phyloP scores from a whole-genome alignment of 2,113 vertebrate species.

The Philantomba maxwellii region DNA sequence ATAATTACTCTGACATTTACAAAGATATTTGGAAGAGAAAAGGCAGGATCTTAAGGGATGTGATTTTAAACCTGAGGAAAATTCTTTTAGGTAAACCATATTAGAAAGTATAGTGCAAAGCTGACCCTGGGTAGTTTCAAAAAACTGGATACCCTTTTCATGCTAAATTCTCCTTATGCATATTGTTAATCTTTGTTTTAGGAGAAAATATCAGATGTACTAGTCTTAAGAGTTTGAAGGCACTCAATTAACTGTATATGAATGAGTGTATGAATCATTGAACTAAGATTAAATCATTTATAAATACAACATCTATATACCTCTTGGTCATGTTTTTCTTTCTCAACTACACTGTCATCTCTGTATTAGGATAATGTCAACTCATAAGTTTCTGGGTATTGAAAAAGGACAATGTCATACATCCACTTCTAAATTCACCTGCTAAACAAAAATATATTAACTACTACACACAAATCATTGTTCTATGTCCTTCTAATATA shows the following conservation, averaged over 20 bases:
- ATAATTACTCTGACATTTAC: neutral
- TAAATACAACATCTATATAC: neutral
- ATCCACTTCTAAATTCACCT: neutral
- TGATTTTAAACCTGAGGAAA: neutral
- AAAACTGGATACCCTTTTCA: neutral
- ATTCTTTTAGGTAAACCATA: neutral
- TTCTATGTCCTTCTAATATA: neutral
- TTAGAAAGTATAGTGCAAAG: neutral
- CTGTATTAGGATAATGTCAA: neutral
- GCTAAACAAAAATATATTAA: neutral
- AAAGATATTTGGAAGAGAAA: neutral
- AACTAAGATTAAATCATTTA: neutral
- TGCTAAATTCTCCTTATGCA: neutral
- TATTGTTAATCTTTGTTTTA: neutral
- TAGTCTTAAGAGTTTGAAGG: neutral
- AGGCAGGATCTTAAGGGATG: neutral
- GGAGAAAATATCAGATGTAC: neutral
- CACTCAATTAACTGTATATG: neutral
- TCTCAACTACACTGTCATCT: neutral
- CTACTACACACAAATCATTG: neutral
- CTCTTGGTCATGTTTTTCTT: neutral
- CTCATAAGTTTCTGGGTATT: neutral
- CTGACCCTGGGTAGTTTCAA: neutral
- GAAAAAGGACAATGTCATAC: neutral
- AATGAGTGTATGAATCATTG: neutral